These are phyloP conservation scores for Entomobrya proxima DNA, from an alignment of 2,888 invertebrate species.

Conservation along the genomic window DNA sequence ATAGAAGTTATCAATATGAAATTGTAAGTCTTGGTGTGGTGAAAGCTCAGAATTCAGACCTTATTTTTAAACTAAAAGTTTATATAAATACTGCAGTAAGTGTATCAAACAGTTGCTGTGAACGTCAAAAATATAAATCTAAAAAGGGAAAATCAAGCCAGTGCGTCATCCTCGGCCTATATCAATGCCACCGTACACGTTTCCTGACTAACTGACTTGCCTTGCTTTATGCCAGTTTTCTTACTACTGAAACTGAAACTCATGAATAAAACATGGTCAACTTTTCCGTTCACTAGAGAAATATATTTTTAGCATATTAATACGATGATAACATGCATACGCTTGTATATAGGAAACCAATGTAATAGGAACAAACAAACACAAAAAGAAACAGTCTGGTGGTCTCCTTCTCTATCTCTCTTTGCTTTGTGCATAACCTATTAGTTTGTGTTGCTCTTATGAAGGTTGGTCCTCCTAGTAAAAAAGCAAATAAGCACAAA, in stretches of 20 bases:
- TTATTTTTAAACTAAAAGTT: constrained; percentile 43
- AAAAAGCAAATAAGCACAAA: background rate
- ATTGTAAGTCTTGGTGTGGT: background rate
- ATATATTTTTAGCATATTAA: background rate
- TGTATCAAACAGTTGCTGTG: too few species aligned
- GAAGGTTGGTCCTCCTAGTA: background rate
- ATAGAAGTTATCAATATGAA: constrained; percentile 4
- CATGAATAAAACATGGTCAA: constrained; percentile 69
- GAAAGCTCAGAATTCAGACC: background rate
- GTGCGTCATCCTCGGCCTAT: background rate
- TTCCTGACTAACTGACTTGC: constrained; percentile 43
- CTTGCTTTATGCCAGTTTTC: constrained; percentile 63
- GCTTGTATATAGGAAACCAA: background rate
- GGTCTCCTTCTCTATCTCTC: background rate
- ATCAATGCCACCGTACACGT: constrained; percentile 28
- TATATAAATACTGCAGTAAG: too few species aligned
- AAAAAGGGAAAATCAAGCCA: constrained; percentile 25
- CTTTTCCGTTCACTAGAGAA: constrained; percentile 62
- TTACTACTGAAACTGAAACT: constrained; percentile 62
- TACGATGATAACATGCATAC: background rate
- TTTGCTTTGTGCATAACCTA: constrained; percentile 17
- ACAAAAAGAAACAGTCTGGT: constrained; percentile 32
- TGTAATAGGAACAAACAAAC: constrained; percentile 10
- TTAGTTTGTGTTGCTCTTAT: constrained; percentile 20
- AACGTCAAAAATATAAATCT: too few species aligned